Evolutionary conservation across 2,113 vertebrate genomes (phyloP).

Genomic region (Ceratotherium simum): DNA sequence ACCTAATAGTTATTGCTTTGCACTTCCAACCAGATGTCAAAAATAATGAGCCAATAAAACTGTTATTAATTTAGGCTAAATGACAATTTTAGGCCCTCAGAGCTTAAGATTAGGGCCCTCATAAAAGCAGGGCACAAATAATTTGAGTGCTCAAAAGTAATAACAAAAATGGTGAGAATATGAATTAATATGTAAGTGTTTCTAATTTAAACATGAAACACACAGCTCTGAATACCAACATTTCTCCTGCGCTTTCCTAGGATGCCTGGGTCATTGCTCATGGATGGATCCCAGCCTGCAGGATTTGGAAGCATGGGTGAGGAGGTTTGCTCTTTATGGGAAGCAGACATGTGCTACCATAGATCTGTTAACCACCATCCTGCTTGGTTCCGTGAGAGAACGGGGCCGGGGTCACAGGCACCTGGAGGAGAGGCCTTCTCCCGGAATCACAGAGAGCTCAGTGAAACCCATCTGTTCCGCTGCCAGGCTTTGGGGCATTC

Average conservation of each 20-base stretch:
- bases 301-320: background rate
- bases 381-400: background rate
- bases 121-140: conserved; percentile 77
- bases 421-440: background rate
- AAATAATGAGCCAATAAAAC: conserved; percentile 85
- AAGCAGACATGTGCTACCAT: fast-evolving
- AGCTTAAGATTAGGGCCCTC: conserved; percentile 66
- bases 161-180: conserved; percentile 57
- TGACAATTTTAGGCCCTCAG: conserved; percentile 79
- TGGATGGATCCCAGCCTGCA: fast-evolving
- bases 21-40: conserved; percentile 83
- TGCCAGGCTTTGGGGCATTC: background rate
- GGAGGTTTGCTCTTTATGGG: background rate
- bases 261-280: background rate
- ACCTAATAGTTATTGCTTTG: conserved; percentile 81
- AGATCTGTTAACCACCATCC: background rate
- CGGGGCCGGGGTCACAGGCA: fast-evolving
- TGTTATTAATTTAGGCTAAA: conserved; percentile 82
- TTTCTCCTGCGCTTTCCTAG: background rate
- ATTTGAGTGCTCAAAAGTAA: conserved; percentile 68
- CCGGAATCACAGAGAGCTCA: background rate
- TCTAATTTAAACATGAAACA: conserved; percentile 42
- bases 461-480: fast-evolving
- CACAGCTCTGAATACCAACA: background rate
- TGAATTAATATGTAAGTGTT: conserved; percentile 37